Percentiles rank a stretch among this genome's conserved stretches.
Evolutionary conservation across 2,888 invertebrate genomes (phyloP).

Genomic region (Prosapia bicincta): DNA sequence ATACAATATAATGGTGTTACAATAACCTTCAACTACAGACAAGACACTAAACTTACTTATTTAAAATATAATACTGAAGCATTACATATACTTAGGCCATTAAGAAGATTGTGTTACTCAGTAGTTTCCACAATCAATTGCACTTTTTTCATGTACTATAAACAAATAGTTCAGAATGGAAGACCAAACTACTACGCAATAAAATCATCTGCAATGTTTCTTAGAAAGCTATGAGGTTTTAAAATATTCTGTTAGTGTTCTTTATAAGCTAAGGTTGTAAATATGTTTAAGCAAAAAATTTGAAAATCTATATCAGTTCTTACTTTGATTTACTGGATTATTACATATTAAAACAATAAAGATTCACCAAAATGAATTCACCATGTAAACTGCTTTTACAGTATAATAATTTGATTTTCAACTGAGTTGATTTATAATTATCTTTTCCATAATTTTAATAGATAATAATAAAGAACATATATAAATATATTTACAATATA

Average conservation of each 20-base stretch:
- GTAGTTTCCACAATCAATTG: neutral
- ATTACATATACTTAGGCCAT: neutral
- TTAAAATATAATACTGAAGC: neutral
- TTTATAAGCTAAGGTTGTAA: too few relatives aligned
- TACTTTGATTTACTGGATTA: too few relatives aligned
- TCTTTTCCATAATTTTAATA: too few relatives aligned
- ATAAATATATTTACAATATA: too few relatives aligned
- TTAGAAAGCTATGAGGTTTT: too few relatives aligned
- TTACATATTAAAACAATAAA: too few relatives aligned
- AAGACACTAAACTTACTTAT: neutral
- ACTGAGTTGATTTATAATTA: too few relatives aligned
- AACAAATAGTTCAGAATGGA: neutral
- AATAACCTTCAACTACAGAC: neutral
- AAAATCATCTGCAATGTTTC: neutral
- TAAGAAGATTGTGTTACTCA: neutral
- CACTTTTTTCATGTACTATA: neutral
- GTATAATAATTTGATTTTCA: neutral
- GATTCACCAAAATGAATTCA: too few relatives aligned
- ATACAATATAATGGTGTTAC: neutral
- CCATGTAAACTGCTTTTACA: neutral
- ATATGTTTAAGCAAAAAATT: too few relatives aligned
- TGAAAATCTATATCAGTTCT: too few relatives aligned
- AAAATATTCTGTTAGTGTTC: too few relatives aligned
- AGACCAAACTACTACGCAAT: neutral
- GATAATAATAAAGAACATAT: too few relatives aligned